Percentiles rank a stretch among this genome's conserved stretches.
Evolutionary conservation across 2,797 vertebrate species (phyloP).

Genomic region (Phylloscopus collybita): DNA sequence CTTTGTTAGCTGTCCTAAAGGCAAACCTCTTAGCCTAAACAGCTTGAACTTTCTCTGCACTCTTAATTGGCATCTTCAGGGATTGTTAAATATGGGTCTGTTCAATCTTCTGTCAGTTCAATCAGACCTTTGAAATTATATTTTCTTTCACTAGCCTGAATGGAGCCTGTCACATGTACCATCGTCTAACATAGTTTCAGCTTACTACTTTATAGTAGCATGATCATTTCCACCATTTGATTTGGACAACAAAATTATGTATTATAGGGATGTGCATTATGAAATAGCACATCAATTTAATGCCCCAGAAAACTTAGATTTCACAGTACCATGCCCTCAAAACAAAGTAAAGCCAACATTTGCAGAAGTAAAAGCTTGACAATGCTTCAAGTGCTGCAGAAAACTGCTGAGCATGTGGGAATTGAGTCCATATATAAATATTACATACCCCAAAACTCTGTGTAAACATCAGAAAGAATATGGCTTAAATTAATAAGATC

Average conservation of each 20-base stretch:
- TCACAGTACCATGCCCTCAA: constrained; percentile 49
- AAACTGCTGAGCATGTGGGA: constrained; percentile 60
- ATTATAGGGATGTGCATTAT: constrained; percentile 23
- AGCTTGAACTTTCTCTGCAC: background rate
- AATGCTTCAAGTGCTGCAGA: constrained; percentile 34
- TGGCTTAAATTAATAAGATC: background rate
- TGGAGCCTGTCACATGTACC: background rate
- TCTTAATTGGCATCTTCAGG: constrained; percentile 3
- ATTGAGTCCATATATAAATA: constrained; percentile 55
- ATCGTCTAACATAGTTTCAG: background rate
- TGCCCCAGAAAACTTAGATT: constrained; percentile 64
- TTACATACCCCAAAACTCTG: constrained; percentile 11
- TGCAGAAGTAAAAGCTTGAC: constrained; percentile 36
- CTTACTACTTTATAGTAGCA: background rate
- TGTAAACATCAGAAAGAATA: background rate
- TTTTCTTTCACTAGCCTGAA: background rate
- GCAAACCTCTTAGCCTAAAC: background rate
- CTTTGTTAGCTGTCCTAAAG: background rate
- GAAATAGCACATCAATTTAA: constrained; percentile 60
- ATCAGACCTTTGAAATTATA: background rate
- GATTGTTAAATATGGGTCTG: background rate
- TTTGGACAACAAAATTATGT: constrained; percentile 33
- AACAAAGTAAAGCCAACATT: constrained; percentile 55
- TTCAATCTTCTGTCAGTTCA: background rate
- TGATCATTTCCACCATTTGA: background rate